phyloP scores from a whole-genome alignment of 1,140 invertebrate species.

The Temnothorax longispinosus region DNA sequence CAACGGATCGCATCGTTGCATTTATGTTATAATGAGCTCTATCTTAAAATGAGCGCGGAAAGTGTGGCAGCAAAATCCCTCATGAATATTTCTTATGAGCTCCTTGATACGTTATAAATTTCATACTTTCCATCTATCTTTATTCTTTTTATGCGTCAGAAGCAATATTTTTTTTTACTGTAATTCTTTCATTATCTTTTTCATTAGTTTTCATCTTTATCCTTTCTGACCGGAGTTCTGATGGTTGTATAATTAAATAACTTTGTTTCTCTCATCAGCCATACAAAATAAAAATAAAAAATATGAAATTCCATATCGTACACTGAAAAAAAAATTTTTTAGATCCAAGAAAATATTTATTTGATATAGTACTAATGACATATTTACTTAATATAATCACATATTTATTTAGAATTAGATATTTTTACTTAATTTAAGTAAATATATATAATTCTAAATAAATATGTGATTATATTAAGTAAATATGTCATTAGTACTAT shows the following conservation, averaged over 20 bases:
- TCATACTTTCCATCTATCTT: slow-evolving; percentile 30
- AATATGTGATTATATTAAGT: too few relatives aligned
- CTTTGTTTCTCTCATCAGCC: not conserved
- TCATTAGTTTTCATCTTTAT: not conserved
- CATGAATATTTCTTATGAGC: slow-evolving; percentile 52
- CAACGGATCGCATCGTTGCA: not conserved
- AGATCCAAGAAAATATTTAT: too few relatives aligned
- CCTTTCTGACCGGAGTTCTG: not conserved
- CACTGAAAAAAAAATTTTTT: too few relatives aligned
- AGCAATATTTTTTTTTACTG: slow-evolving; percentile 16
- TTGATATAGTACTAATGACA: too few relatives aligned
- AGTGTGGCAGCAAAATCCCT: slow-evolving; percentile 8
- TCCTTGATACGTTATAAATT: slow-evolving; percentile 21
- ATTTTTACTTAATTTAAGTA: too few relatives aligned
- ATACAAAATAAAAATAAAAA: not conserved
- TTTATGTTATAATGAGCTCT: slow-evolving; percentile 42
- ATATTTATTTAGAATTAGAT: too few relatives aligned
- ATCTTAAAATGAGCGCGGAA: slow-evolving; percentile 15
- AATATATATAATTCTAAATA: too few relatives aligned
- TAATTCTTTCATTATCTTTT: slow-evolving; percentile 7
- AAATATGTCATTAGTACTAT: too few relatives aligned
- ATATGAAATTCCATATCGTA: not conserved
- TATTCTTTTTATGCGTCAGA: not conserved
- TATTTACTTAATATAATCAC: too few relatives aligned
- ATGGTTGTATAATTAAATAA: slow-evolving; percentile 1